These are phyloP conservation scores for Hippocampus zosterae DNA, from an alignment of 2,113 vertebrate species.

Conservation along the genomic window DNA sequence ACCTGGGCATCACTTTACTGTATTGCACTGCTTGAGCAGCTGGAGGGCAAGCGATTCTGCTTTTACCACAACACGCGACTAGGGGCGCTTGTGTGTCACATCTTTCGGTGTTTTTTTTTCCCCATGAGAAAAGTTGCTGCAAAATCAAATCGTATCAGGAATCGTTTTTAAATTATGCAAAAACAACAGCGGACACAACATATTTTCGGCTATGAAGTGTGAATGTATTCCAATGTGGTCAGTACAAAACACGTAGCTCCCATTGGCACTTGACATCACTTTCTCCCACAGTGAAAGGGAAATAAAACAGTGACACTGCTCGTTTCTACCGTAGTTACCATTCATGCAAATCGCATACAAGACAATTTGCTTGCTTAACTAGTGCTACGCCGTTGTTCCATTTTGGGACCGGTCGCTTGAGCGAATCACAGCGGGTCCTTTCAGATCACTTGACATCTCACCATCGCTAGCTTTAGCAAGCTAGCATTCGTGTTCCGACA, in stretches of 20 bases:
- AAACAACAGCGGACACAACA: not conserved
- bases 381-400: not conserved
- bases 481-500: constrained; percentile 6
- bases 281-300: constrained; percentile 10
- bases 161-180: not conserved
- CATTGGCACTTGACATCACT: constrained; percentile 16
- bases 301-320: constrained; percentile 1
- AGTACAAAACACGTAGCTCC: not conserved
- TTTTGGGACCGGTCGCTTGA: not conserved
- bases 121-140: constrained; percentile 22
- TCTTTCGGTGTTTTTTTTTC: not conserved
- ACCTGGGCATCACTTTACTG: not conserved
- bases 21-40: not conserved
- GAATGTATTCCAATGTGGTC: not conserved
- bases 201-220: constrained; percentile 11
- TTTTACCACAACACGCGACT: constrained; percentile 14
- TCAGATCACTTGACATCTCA: not conserved
- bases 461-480: constrained; percentile 32
- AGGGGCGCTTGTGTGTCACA: constrained; percentile 28
- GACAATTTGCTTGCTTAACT: not conserved
- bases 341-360: not conserved
- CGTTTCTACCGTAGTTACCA: constrained; percentile 1
- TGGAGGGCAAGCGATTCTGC: not conserved
- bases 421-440: not conserved
- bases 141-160: constrained; percentile 7